Base-by-base conservation (phyloP, 2,113 vertebrate species). In the Forbesichthys papilliferus region DNA sequence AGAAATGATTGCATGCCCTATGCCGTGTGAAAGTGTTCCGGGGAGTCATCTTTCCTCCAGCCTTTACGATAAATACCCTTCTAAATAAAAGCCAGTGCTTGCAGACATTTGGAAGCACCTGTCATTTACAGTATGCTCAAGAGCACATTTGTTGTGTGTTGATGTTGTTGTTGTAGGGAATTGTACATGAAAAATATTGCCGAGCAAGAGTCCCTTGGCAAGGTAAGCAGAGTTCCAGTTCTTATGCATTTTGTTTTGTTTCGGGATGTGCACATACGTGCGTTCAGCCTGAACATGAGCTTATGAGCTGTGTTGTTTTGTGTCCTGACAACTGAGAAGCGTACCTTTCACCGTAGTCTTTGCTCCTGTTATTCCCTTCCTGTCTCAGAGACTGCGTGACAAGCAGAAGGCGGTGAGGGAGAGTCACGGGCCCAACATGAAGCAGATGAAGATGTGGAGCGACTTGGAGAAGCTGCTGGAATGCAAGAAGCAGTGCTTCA, bases 371-470 rank as follows among this genome's bases (percentile, higher is more conserved):
- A 42, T 42, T 42, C 61, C 1, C 18, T 13, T 49, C 13, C 33
- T 9, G 12, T 33, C 61, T 12, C 89, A 99, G 98, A 96, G 96
- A 88, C 88, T 99, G 51, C 94, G 95, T 71, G 96, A 98, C 86
- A 94, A 95, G 78, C 96, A 98, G 87, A 99, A 98, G 83, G 77
- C 84, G 59, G 94, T 98, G 54, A 90, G 94, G 81, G 98, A 98
- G 87, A 95, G 87, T 82, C 96, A 99, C 1, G 88, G 90, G 3
- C 87, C 88, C 11, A 98, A 99, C 82, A 96, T 98, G 95, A 98
- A 95, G 89, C 96, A 99, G 91, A 93, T 95, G 63, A 96, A 94
- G 90, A 93, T 98, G 96, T 99, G 98, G 97, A 90, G 87, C n/a
- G 96, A 99, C 87, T 91, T 98, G 51, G 91, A 98, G 83, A 87